Base-by-base conservation (phyloP, 2,113 vertebrate genomes). In the Peromyscus californicus region DNA sequence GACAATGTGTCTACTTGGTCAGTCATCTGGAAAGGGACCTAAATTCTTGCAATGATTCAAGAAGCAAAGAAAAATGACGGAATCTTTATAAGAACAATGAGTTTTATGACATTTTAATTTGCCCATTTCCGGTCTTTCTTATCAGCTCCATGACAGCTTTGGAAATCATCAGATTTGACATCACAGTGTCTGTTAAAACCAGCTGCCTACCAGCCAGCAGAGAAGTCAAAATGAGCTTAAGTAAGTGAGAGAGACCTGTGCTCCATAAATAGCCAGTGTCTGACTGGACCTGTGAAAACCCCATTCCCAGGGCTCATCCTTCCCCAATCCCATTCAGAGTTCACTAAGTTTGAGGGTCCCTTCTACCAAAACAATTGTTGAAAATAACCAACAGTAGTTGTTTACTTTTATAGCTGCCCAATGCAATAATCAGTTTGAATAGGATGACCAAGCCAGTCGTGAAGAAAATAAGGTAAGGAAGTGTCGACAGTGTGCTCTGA, bases 21-120 rank as follows among this genome's bases (percentile, higher is more conserved):
- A 91, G 39, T 57, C 12, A 22, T 86, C 65, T 89, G 72, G 72
- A 95, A 93, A 65, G 89, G 80, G 87, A 82, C 79, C 83, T 4
- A 9, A 83, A 74, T 45, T 42, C 29, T 91, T 75, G 39, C 2
- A 51, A 74, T 87, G 65, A 87, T 54, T 87, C 12, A 91, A 51
- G 21, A n/a, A 93, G 8, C 69, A 67, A 59, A 88, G 75, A 36
- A 78, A 90, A 93, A 48, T 48, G 42, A 39, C 36, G 19, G 36
- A 82, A 9, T 75, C 89, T 89, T 9, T 6, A 24, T 80, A 79
- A n/a, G 45, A 87, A 42, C 26, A 19, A 45, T 54, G 57, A 76
- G 22, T 42, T 54, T 24, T 10, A 17, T 76, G 65, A 86, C 42
- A 51, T 78, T 75, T 95, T 61, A 75, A 82, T 26, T 84, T 48